phyloP scores from a whole-genome alignment of 2,113 vertebrate genomes.

The Lanius collurio region DNA sequence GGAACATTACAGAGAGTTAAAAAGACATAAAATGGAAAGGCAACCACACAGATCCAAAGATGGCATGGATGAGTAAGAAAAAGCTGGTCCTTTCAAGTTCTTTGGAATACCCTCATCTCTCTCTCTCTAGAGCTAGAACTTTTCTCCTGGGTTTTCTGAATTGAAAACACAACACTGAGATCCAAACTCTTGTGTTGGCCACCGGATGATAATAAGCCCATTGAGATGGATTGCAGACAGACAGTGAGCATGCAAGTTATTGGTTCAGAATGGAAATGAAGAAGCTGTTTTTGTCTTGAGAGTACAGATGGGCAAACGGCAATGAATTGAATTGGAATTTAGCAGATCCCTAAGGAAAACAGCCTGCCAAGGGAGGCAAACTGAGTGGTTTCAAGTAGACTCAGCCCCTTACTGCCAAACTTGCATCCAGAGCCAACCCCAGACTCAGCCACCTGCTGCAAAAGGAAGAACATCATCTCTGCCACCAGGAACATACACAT shows the following conservation, averaged over 20 bases:
- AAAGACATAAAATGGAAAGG: not conserved
- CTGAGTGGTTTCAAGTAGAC: not conserved
- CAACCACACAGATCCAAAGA: not conserved
- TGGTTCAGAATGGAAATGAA: not conserved
- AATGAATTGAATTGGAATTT: not conserved
- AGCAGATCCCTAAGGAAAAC: not conserved
- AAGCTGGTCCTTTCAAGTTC: not conserved
- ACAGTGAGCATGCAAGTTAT: fast-evolving
- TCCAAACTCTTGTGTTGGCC: not conserved
- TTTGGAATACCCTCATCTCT: not conserved
- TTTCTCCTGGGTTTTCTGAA: not conserved
- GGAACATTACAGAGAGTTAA: not conserved
- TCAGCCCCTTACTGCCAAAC: not conserved
- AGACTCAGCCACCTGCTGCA: not conserved
- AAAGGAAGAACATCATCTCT: not conserved
- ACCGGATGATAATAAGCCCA: not conserved
- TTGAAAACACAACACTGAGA: not conserved
- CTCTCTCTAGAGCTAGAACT: not conserved
- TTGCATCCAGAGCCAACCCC: not conserved
- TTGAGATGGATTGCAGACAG: not conserved
- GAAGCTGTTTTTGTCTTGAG: not conserved
- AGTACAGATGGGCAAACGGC: not conserved
- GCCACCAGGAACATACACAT: not conserved
- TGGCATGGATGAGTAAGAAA: not conserved
- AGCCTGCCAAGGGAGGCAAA: not conserved